These are phyloP conservation scores for Coenonympha arcania DNA, from an alignment of 2,888 invertebrate species.

Conservation along the genomic window DNA sequence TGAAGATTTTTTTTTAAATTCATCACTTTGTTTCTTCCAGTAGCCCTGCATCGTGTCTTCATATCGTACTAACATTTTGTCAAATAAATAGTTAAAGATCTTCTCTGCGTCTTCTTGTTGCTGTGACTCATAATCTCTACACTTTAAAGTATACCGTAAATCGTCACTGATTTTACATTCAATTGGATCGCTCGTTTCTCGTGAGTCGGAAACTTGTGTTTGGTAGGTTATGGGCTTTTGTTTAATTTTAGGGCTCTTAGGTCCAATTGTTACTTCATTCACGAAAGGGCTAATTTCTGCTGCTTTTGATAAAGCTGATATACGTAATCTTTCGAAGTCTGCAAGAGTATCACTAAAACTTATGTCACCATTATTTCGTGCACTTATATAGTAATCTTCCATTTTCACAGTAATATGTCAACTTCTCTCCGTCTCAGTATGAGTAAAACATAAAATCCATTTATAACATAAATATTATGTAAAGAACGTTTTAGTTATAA, in stretches of 20 bases:
- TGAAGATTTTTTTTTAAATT: conserved; percentile 53
- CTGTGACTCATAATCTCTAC: conserved; percentile 50
- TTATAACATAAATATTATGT: too few relatives aligned
- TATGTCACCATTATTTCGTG: conserved; percentile 41
- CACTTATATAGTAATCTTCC: conserved; percentile 28
- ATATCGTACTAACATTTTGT: conserved; percentile 51
- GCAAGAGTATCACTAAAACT: conserved; percentile 49
- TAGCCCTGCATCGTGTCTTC: conserved; percentile 48
- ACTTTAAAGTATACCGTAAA: conserved; percentile 49
- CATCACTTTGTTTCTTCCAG: conserved; percentile 52
- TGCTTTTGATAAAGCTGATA: conserved; percentile 76
- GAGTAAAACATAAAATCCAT: too few relatives aligned
- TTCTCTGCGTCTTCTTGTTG: conserved; percentile 46
- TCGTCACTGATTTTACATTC: conserved; percentile 54
- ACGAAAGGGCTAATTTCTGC: conserved; percentile 67
- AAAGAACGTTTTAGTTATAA: too few relatives aligned
- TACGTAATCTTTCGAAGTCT: conserved; percentile 68
- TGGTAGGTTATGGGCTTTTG: conserved; percentile 24
- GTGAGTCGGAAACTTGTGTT: conserved; percentile 34
- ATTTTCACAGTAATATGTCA: conserved; percentile 1
- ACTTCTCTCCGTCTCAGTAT: too few relatives aligned
- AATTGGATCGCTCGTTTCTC: conserved; percentile 39
- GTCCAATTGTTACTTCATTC: conserved; percentile 71
- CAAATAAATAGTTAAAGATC: conserved; percentile 49
- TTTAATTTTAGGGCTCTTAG: conserved; percentile 43